Base-by-base conservation (phyloP, 1,140 invertebrate species). In the Drosophila paulistorum region DNA sequence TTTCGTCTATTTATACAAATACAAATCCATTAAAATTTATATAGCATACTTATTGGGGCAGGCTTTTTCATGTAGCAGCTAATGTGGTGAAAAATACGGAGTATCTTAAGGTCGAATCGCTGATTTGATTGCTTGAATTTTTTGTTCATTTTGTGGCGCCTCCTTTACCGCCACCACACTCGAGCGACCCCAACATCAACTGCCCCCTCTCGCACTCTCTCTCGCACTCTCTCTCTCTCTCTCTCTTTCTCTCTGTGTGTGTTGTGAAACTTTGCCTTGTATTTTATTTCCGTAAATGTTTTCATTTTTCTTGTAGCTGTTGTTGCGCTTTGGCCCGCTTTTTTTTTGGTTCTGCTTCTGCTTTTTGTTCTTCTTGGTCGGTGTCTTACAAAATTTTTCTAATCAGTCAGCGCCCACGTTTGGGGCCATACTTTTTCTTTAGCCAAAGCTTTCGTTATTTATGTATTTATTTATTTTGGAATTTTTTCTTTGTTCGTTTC, bases 351-450 rank as follows among this genome's bases (percentile, higher is more conserved):
- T 74, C 39, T 55, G 66, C 67, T 37, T 37, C 10, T 37, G 5
- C 10, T 37, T 51, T 10, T 51, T 13, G 10, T 11, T 51, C 17
- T 48, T 42, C 14, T 45, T 45, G 41, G 11, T 42, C 23, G 17
- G 68, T 87, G 83, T 79, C 82, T 87, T 86, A 82, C 79, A 79
- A 51, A 41, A 86, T 86, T 79, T 86, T 86, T 86, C 79, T 86
- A 87, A 86, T 86, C 82, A 86, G 82, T 86, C 82, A 82, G 70
- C 54, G 82, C 67, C 77, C 77, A 65, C 55, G 77, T 85, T 70
- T 68, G 37, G 37, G 11, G 37, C 69, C 48, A 7, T 55, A 63
- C 37, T 39, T 39, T 30, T 13, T 39, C 37, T 59, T 79, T 73
- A 68, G 17, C 45, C 45, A 51, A 30, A 30, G 45, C 17, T 72